Evolutionary conservation across 2,113 vertebrate genomes (phyloP).

Genomic region (Rhabdomys dilectus): DNA sequence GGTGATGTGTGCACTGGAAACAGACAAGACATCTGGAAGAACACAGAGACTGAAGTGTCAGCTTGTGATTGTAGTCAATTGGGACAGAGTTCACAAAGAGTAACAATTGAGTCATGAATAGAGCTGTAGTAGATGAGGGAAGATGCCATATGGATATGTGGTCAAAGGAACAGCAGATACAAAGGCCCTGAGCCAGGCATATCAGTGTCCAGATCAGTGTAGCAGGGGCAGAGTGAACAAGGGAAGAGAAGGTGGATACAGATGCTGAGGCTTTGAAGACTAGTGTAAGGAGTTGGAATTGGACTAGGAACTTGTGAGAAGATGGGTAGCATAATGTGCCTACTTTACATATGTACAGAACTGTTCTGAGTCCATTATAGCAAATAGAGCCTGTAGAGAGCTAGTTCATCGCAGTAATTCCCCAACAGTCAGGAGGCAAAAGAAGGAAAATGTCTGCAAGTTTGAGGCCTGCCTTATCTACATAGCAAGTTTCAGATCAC

Average conservation of each 20-base stretch:
- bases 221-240: background rate
- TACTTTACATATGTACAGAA: background rate
- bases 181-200: background rate
- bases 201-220: background rate
- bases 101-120: background rate
- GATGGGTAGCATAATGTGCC: too few relatives aligned
- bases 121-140: background rate
- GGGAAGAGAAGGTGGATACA: background rate
- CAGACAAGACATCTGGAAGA: background rate
- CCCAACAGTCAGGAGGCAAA: background rate
- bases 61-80: background rate
- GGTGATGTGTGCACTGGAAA: too few relatives aligned
- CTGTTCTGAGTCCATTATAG: background rate
- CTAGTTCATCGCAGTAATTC: rapidly evolving
- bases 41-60: background rate
- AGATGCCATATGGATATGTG: background rate
- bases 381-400: background rate
- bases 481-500: background rate
- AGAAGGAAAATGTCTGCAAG: background rate
- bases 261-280: background rate
- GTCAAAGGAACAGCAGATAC: background rate
- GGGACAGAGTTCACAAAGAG: background rate
- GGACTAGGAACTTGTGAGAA: background rate
- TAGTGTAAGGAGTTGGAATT: background rate
- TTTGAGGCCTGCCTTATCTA: background rate